Evolutionary conservation across 2,797 vertebrate genomes (phyloP).

Genomic region (Dermochelys coriacea): DNA sequence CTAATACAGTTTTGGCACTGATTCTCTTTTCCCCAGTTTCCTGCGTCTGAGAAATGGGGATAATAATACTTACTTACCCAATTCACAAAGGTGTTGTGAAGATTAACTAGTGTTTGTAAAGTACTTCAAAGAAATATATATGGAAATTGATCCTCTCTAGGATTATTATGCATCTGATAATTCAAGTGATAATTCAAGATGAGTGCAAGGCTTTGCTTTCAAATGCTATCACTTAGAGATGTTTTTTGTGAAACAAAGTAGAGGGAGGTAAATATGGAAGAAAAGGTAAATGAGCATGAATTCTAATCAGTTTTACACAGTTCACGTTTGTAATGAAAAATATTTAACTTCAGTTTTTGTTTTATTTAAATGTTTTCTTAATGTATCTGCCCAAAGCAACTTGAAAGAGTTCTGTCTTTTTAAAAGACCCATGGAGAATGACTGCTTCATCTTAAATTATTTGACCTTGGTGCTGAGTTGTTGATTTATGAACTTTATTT

Average conservation of each 20-base stretch:
- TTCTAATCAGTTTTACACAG: constrained; percentile 60
- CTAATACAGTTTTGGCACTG: neutral
- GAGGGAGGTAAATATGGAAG: constrained; percentile 48
- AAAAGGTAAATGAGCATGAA: neutral
- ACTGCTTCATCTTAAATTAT: constrained; percentile 50
- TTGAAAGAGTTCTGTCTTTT: constrained; percentile 24
- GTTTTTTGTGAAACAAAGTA: neutral
- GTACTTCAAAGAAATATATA: neutral
- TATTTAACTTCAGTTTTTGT: no score
- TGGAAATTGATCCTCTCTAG: constrained; percentile 44
- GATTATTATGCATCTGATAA: constrained; percentile 67
- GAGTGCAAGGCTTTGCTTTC: constrained; percentile 55
- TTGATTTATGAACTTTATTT: constrained; percentile 76
- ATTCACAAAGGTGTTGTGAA: neutral
- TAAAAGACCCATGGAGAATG: neutral
- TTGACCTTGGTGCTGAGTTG: constrained; percentile 73
- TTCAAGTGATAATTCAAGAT: constrained; percentile 70
- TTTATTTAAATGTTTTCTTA: constrained; percentile 47
- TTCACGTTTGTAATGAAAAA: constrained; percentile 71
- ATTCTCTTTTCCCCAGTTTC: rapidly evolving
- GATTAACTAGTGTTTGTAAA: constrained; percentile 14
- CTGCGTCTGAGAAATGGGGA: neutral
- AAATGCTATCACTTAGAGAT: constrained; percentile 29
- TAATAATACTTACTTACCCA: neutral
- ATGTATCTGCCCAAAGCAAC: constrained; percentile 15